Base-by-base conservation (phyloP, 2,888 invertebrate genomes). In the Sarcophaga rosellei region DNA sequence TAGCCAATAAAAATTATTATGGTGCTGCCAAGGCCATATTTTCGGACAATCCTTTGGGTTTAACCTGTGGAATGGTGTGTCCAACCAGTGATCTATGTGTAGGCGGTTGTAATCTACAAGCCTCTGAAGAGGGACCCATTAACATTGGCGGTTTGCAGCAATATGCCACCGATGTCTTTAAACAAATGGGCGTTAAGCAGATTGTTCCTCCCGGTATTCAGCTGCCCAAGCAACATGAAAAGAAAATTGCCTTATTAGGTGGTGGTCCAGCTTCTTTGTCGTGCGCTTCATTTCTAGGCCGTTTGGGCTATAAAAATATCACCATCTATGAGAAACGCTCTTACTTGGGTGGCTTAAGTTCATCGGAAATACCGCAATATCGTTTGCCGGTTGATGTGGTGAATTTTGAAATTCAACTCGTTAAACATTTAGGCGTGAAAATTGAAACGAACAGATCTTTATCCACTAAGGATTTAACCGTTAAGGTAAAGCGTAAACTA, bases 91-190 rank as follows among this genome's bases (percentile, higher is more conserved):
- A 99, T 93, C 95, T 99, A 1, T 99, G 99, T 92, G 99, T 99
- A 0, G 99, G 99, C 0, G 98, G 99, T 0, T 99, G 99, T 93
- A 99, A 99, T 93, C 94, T 99, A 12, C 96, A 97, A 91, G 99
- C 99, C 0, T 96, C 96, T 12, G 99, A 99, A 92, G 99, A 99
- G 92, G 99, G 99, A 0, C 96, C 99, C 0, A 99, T 99, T 90
- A 99, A 99, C 92, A 99, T 99, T 90, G 99, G 99, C 0, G 99
- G 99, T 0, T 94, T 99, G 57, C 99, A 99, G 93, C 99, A 99
- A 91, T 99, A 97, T 93, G 99, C 99, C 72, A 97, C 98, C 2
- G 99, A 99, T 91, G 98, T 97, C 25, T 99, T 99, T 93, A 98
- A 98, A 94, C 95, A 96, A 92, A 99, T 99, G 99, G 96, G 96